A percentile compares a stretch with the other conserved stretches of the same genome.
These are phyloP conservation scores for Xylophagus ater DNA, from an alignment of 2,888 invertebrate species.

Conservation along the genomic window DNA sequence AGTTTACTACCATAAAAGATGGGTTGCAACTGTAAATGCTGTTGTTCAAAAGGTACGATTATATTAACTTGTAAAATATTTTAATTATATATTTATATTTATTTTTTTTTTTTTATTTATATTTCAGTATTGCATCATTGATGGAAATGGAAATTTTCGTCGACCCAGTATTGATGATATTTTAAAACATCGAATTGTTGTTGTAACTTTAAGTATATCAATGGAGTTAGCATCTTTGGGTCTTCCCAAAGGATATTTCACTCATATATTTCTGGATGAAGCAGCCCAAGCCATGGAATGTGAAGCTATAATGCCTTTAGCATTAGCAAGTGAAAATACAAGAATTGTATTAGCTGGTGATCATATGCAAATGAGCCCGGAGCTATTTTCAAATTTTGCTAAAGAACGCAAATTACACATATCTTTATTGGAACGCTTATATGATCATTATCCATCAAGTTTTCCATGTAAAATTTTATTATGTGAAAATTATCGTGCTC, in stretches of 20 bases:
- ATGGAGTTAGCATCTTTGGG: slow-evolving; percentile 59
- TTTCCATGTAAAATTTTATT: slow-evolving; percentile 69
- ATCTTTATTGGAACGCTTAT: slow-evolving; percentile 65
- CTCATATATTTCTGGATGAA: slow-evolving; percentile 75
- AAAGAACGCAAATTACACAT: slow-evolving; percentile 58
- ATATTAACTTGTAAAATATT: slow-evolving; percentile 2
- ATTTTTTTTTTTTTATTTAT: slow-evolving; percentile 13
- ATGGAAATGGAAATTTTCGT: slow-evolving; percentile 51
- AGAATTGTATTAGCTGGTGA: slow-evolving; percentile 73
- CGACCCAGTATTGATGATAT: slow-evolving; percentile 62
- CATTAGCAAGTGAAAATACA: slow-evolving; percentile 58
- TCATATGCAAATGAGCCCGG: slow-evolving; percentile 76
- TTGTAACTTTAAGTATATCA: slow-evolving; percentile 70
- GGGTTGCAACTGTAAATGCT: slow-evolving; percentile 65
- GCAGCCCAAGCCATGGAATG: slow-evolving; percentile 81
- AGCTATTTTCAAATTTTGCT: slow-evolving; percentile 64
- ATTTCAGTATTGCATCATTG: slow-evolving; percentile 60
- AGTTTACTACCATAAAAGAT: slow-evolving; percentile 68
- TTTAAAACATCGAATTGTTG: slow-evolving; percentile 56
- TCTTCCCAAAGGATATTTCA: slow-evolving; percentile 53
- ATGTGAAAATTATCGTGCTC: slow-evolving; percentile 74
- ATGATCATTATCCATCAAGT: slow-evolving; percentile 59
- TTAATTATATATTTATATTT: neutral
- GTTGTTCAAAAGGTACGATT: slow-evolving; percentile 49
- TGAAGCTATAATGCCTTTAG: slow-evolving; percentile 70